phyloP scores from a whole-genome alignment of 2,888 invertebrate genomes.

The Chrysopilus asiliformis region DNA sequence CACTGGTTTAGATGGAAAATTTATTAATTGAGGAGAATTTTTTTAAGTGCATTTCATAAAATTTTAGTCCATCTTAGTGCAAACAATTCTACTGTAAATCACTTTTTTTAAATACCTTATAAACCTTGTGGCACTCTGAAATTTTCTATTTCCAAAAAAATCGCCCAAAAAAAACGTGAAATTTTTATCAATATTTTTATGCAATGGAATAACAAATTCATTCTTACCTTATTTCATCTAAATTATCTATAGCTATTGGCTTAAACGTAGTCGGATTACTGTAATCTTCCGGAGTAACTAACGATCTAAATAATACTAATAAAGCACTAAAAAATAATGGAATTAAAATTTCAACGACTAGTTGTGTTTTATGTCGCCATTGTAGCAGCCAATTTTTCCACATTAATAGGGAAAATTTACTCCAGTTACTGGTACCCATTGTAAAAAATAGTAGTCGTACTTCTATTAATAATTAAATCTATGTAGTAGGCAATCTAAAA shows the following conservation, averaged over 20 bases:
- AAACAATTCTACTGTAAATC: too few relatives aligned
- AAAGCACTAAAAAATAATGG: slow-evolving; percentile 49
- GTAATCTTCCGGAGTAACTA: slow-evolving; percentile 41
- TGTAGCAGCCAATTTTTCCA: slow-evolving; percentile 73
- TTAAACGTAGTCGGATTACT: slow-evolving; percentile 19
- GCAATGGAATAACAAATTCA: not conserved
- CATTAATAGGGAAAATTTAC: slow-evolving; percentile 49
- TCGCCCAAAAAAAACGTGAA: too few relatives aligned
- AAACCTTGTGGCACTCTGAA: too few relatives aligned
- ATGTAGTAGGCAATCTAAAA: too few relatives aligned
- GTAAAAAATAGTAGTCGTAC: too few relatives aligned
- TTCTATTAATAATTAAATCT: too few relatives aligned
- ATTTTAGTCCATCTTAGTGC: too few relatives aligned
- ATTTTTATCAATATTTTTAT: not conserved
- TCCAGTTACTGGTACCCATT: slow-evolving; percentile 11
- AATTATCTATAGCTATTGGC: slow-evolving; percentile 26
- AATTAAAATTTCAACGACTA: slow-evolving; percentile 47
- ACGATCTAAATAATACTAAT: slow-evolving; percentile 48
- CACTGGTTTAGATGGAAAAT: too few relatives aligned
- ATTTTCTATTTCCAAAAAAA: too few relatives aligned
- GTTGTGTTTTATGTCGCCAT: slow-evolving; percentile 50
- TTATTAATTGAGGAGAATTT: too few relatives aligned
- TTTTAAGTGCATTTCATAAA: too few relatives aligned
- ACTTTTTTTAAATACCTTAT: too few relatives aligned
- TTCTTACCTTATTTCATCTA: slow-evolving; percentile 3